These are phyloP conservation scores for Stomatorhinus walkeri DNA, from an alignment of 2,797 vertebrate species.

Conservation along the genomic window DNA sequence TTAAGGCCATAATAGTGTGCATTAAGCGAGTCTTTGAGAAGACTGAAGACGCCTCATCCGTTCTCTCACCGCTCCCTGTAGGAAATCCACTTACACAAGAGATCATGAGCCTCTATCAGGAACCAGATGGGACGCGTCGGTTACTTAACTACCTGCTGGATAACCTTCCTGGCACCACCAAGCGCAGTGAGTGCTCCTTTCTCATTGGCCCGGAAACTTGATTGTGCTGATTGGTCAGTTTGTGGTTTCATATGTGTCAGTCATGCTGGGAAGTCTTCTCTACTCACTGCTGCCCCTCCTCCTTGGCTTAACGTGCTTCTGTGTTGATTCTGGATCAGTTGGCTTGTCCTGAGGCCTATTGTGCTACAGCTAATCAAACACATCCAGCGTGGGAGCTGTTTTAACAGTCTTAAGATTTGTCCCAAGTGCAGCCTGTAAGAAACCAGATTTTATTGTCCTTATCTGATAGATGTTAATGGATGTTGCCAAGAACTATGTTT, in stretches of 20 bases:
- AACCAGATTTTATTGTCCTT: background rate
- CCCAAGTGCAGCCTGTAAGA: background rate
- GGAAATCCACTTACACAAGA: slow-evolving; percentile 99
- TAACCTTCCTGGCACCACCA: slow-evolving; percentile 96
- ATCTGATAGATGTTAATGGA: background rate
- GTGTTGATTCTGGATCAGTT: background rate
- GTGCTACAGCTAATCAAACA: background rate
- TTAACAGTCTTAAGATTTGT: background rate
- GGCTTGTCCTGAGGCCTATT: background rate
- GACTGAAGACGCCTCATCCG: background rate
- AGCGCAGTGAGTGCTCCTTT: slow-evolving; percentile 79
- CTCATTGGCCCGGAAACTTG: background rate
- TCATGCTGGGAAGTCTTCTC: background rate
- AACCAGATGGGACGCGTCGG: slow-evolving; percentile 92
- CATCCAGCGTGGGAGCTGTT: background rate
- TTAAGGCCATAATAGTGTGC: background rate
- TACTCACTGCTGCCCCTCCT: background rate
- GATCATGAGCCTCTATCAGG: slow-evolving; percentile 95
- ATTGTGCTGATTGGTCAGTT: background rate
- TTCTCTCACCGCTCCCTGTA: slow-evolving; percentile 35
- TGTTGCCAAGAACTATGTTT: background rate
- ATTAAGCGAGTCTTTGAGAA: background rate
- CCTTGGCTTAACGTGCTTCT: background rate
- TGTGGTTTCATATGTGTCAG: background rate
- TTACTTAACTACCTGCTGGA: slow-evolving; percentile 98